Evolutionary conservation across 2,888 invertebrate species (phyloP), one percentile per base, ranked within the genome.

Genomic region (Kryphioiulus occultus): DNA sequence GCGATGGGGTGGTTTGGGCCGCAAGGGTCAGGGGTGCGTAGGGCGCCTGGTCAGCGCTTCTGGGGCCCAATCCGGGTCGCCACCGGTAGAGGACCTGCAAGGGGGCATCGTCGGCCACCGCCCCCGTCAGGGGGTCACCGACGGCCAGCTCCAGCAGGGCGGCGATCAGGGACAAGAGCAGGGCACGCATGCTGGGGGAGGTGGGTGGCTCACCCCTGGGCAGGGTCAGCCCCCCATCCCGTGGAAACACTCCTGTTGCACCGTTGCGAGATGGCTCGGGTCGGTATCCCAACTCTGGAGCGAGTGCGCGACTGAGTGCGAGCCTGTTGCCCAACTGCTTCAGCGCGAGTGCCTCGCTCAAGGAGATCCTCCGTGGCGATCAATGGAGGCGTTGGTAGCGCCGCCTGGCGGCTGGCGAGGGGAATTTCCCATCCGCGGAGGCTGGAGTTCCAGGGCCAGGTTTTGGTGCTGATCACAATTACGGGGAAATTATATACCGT

Each of bases 271-370:
- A n/a, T n/a, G 53, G 53, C 19, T 59, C 15, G 26, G 68, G 15
- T 26, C 10, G 2, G 68, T 68, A 68, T 68, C 68, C 68, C 68
- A 68, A 39, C 68, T 68, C 68, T 26, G n/a, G 17, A n/a, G 12
- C 12, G 68, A 68, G 68, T 68, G 68, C 12, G 68, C 68, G 68
- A 68, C 68, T 68, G 26, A 26, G 68, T 26, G 26, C 26, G 26
- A 68, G 68, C 68, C 68, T 68, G 68, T 68, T 68, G 68, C 68
- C 68, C 68, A 12, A 26, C 68, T 68, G 68, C 68, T 26, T 68
- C 68, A 68, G 68, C 26, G 26, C 12, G 12, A 26, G 68, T 12
- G 26, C 26, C 26, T 12, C 26, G 9, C 26, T 68, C 26, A 3
- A 39, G 22, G n/a, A 68, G 59, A n/a, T n/a, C 59, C 59, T 59